These are phyloP conservation scores for Thinocorus orbignyianus DNA, from an alignment of 2,113 vertebrate genomes.

Conservation along the genomic window DNA sequence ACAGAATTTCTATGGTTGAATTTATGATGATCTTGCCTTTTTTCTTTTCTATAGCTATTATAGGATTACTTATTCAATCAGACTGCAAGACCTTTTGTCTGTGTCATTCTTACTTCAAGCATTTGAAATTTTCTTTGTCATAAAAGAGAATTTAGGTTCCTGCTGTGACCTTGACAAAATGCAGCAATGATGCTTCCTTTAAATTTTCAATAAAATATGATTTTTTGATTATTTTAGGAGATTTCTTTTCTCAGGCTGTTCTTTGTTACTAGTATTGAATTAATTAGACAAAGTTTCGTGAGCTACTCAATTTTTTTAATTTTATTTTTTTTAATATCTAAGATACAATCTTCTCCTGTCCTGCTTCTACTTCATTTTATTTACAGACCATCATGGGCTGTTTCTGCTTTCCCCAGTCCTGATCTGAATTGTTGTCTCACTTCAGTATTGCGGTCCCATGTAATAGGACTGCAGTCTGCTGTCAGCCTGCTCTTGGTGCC, in stretches of 20 bases:
- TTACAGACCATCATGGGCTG: not conserved
- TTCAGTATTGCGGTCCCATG: not conserved
- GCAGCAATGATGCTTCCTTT: not conserved
- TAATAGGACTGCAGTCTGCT: not conserved
- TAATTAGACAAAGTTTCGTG: not conserved
- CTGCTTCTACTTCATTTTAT: not conserved
- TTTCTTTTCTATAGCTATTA: not conserved
- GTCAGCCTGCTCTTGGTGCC: not conserved
- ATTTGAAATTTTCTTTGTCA: not conserved
- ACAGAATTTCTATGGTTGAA: not conserved
- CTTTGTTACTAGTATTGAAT: no score
- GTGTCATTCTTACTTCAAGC: not conserved
- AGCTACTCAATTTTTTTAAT: not conserved
- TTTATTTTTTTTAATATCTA: not conserved
- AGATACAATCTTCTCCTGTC: not conserved
- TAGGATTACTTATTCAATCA: not conserved
- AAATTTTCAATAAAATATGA: no score
- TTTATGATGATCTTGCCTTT: not conserved
- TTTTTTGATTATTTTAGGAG: no score
- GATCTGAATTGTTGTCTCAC: not conserved
- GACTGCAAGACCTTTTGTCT: not conserved
- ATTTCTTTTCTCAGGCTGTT: no score
- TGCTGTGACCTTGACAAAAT: not conserved
- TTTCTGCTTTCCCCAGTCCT: not conserved
- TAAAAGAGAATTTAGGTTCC: not conserved